Conservation (phyloP, 2,888 invertebrate genomes). For the Caenorhabditis uteleia region DNA sequence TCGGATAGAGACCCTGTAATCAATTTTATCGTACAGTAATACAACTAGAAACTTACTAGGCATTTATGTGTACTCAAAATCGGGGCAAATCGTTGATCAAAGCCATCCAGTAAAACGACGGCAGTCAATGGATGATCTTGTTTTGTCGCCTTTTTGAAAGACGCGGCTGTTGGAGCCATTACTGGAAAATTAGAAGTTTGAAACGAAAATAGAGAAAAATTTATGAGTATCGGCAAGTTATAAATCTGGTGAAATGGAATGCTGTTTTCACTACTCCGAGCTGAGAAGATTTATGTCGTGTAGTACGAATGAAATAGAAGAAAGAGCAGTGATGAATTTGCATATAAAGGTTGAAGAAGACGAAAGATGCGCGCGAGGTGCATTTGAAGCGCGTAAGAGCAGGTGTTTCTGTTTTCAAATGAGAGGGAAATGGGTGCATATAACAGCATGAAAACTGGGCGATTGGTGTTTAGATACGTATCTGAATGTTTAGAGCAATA, state of each 20-base stretch:
- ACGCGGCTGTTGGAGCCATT: slow-evolving; percentile 32
- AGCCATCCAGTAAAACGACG: slow-evolving; percentile 41
- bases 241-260: too few species aligned
- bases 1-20: slow-evolving; percentile 30
- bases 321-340: too few species aligned
- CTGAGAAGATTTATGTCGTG: too few species aligned
- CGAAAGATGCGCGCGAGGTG: too few species aligned
- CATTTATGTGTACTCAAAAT: slow-evolving; percentile 17
- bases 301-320: not conserved
- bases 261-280: too few species aligned
- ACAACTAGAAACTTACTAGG: slow-evolving; percentile 4
- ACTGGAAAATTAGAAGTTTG: slow-evolving; percentile 1
- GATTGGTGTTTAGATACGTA: too few species aligned
- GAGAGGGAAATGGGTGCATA: too few species aligned
- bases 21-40: not conserved
- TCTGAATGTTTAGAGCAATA: too few species aligned
- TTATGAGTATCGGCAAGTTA: not conserved
- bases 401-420: too few species aligned
- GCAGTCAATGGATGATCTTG: slow-evolving; percentile 43
- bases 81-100: slow-evolving; percentile 45
- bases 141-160: slow-evolving; percentile 31
- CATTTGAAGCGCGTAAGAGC: too few species aligned
- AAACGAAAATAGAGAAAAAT: not conserved
- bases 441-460: too few species aligned
- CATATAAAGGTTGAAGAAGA: too few species aligned